Conservation (phyloP, 1,140 invertebrate species). For the Drosophila mauritiana region DNA sequence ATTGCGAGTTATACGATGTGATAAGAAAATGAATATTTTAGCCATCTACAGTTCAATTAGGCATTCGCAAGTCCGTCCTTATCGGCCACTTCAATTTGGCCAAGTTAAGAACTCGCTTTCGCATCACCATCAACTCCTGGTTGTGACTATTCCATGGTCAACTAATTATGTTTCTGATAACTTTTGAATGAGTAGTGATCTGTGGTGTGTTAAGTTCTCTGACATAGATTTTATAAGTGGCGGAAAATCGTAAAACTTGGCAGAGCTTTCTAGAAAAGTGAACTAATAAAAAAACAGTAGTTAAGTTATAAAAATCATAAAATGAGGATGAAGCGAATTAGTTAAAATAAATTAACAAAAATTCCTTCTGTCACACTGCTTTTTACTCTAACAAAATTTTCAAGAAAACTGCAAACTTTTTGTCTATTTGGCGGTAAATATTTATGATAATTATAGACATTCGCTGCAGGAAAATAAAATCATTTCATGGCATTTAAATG, state of each 20-base stretch:
- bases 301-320: neutral
- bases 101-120: constrained; percentile 29
- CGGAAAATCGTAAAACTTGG: constrained; percentile 4
- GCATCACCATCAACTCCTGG: constrained; percentile 6
- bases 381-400: neutral
- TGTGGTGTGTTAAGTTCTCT: constrained; percentile 18
- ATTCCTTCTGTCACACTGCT: neutral
- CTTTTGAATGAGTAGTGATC: constrained; percentile 4
- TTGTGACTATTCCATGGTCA: constrained; percentile 7
- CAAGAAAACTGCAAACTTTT: constrained; percentile 38
- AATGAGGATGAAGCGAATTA: too few species aligned
- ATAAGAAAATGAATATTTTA: constrained; percentile 83
- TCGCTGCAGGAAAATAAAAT: constrained; percentile 56
- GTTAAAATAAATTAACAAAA: too few species aligned
- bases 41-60: constrained; percentile 74
- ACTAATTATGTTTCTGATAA: constrained; percentile 23
- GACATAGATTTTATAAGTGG: constrained; percentile 21
- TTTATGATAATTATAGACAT: constrained; percentile 73
- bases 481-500: constrained; percentile 50
- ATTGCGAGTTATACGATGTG: constrained; percentile 78
- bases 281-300: neutral
- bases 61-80: constrained; percentile 30
- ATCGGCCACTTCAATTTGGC: constrained; percentile 46
- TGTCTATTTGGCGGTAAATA: constrained; percentile 59
- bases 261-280: neutral